Conservation (phyloP, 2,888 invertebrate genomes). For the Ophonus ardosiacus region DNA sequence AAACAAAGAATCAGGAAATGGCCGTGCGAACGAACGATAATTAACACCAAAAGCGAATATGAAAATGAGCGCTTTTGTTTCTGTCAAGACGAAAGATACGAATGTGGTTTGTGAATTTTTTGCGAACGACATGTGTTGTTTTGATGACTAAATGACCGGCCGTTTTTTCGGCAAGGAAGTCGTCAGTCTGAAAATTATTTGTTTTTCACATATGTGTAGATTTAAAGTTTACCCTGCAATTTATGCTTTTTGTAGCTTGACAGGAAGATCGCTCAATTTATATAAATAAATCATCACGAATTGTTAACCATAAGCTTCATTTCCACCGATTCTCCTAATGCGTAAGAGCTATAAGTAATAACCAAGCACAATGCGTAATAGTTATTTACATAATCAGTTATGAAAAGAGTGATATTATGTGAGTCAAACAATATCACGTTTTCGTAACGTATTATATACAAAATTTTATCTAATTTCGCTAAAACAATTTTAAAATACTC, state of each 20-base stretch:
- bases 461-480: too few relatives aligned
- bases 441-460: too few relatives aligned
- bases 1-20: conserved; percentile 40
- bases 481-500: too few relatives aligned
- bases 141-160: conserved; percentile 42
- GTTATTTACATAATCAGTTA: too few relatives aligned
- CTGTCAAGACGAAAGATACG: conserved; percentile 23
- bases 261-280: background rate
- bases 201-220: conserved; percentile 26
- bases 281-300: background rate
- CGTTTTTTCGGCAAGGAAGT: conserved; percentile 48
- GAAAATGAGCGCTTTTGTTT: conserved; percentile 10
- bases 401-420: too few relatives aligned
- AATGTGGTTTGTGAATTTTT: conserved; percentile 29
- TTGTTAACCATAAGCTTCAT: too few relatives aligned
- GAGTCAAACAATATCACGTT: too few relatives aligned
- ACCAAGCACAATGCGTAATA: too few relatives aligned
- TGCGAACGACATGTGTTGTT: conserved; percentile 35
- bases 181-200: conserved; percentile 17
- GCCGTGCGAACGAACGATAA: conserved; percentile 43
- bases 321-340: too few relatives aligned
- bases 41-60: conserved; percentile 51
- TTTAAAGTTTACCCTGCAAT: conserved; percentile 10
- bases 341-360: too few relatives aligned
- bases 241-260: background rate